These are phyloP conservation scores for Acanthosepion lycidas DNA, from an alignment of 2,888 invertebrate species.

Conservation along the genomic window DNA sequence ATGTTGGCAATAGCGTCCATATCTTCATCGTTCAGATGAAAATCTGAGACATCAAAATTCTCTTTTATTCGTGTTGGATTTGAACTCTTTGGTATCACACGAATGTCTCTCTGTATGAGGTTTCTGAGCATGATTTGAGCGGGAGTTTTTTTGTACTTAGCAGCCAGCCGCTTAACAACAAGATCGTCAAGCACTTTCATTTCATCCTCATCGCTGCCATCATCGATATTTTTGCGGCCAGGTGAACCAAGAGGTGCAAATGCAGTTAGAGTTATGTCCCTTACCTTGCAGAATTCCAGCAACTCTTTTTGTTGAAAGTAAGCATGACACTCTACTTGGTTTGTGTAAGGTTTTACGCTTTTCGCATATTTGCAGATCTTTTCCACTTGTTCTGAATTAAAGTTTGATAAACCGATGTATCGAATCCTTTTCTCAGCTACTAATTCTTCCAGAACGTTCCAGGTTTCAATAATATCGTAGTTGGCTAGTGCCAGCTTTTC, in stretches of 20 bases:
- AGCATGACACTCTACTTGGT: slow-evolving; percentile 66
- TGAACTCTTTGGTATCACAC: slow-evolving; percentile 63
- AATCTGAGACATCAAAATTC: slow-evolving; percentile 61
- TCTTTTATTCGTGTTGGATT: slow-evolving; percentile 59
- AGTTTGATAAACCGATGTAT: slow-evolving; percentile 68
- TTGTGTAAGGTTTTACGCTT: slow-evolving; percentile 58
- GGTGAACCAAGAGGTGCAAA: slow-evolving; percentile 63
- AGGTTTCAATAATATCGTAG: slow-evolving; percentile 60
- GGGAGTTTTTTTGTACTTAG: slow-evolving; percentile 57
- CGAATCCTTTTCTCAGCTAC: slow-evolving; percentile 55
- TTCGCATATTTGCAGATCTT: slow-evolving; percentile 55
- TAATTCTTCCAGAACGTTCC: slow-evolving; percentile 60
- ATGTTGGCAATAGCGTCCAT: slow-evolving; percentile 54
- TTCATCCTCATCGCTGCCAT: slow-evolving; percentile 48
- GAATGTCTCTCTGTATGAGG: slow-evolving; percentile 59
- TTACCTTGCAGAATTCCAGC: slow-evolving; percentile 56
- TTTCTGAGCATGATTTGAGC: slow-evolving; percentile 65
- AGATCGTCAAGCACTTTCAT: slow-evolving; percentile 54
- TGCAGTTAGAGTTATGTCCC: slow-evolving; percentile 59
- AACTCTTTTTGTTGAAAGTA: slow-evolving; percentile 62
- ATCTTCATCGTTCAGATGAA: slow-evolving; percentile 56
- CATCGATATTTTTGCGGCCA: slow-evolving; percentile 37
- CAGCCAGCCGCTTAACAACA: slow-evolving; percentile 57
- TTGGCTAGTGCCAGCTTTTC: slow-evolving; percentile 54
- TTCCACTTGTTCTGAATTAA: slow-evolving; percentile 60